Evolutionary conservation across 1,140 invertebrate species (phyloP).

Genomic region (Medauroidea extradentata): DNA sequence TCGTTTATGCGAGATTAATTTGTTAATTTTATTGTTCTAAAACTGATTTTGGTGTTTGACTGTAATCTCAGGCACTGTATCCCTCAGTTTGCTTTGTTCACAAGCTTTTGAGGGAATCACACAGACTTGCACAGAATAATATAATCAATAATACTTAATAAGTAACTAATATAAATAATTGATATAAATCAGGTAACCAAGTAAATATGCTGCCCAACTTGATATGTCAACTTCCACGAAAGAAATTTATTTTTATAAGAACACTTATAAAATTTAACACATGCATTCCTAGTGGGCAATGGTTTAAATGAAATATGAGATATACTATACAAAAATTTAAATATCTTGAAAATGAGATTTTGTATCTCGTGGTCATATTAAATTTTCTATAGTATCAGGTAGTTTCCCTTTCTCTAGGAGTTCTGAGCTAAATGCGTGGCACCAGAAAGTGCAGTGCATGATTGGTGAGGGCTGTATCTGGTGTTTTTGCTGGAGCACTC

Average conservation of each 20-base stretch:
- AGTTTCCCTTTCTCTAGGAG: constrained; percentile 19
- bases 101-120: constrained; percentile 20
- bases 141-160: constrained; percentile 14
- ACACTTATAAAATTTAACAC: constrained; percentile 26
- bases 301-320: constrained; percentile 15
- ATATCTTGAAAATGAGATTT: constrained; percentile 19
- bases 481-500: background rate
- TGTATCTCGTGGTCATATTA: constrained; percentile 20
- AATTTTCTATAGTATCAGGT: constrained; percentile 21
- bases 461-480: constrained; percentile 2
- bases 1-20: too few relatives aligned
- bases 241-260: constrained; percentile 29
- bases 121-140: constrained; percentile 24
- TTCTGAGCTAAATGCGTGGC: constrained; percentile 7
- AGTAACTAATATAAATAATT: constrained; percentile 21
- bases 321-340: constrained; percentile 18
- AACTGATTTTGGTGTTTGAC: background rate
- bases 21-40: too few relatives aligned
- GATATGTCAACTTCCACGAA: constrained; percentile 24
- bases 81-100: background rate
- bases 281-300: constrained; percentile 24
- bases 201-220: constrained; percentile 25
- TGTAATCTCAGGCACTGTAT: constrained; percentile 7
- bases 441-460: background rate
- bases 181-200: constrained; percentile 25